Conservation (phyloP, 1,140 invertebrate genomes). For the Dolichoris vasculosae region DNA sequence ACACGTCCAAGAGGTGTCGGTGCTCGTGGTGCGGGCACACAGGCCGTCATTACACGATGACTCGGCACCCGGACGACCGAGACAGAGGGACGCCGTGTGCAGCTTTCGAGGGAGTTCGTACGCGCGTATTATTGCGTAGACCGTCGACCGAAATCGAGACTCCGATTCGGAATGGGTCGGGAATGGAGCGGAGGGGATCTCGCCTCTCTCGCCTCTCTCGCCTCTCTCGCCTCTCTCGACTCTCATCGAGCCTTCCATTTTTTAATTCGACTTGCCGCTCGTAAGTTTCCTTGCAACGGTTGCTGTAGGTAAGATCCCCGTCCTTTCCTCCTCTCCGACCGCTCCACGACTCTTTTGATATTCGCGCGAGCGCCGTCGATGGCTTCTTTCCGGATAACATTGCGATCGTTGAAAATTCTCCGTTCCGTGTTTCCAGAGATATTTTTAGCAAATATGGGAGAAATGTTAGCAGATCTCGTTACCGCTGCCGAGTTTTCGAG, state of each 20-base stretch:
- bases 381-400: too few species aligned
- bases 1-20: constrained; percentile 63
- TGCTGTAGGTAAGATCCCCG: too few species aligned
- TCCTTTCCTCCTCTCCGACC: too few species aligned
- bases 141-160: constrained; percentile 50
- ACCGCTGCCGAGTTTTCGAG: too few species aligned
- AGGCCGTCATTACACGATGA: constrained; percentile 73
- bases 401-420: too few species aligned
- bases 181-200: constrained; percentile 50
- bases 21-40: constrained; percentile 64
- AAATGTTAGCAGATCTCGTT: too few species aligned
- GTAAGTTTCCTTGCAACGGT: not conserved
- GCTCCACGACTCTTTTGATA: too few species aligned
- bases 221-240: constrained; percentile 62
- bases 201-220: constrained; percentile 61
- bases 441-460: too few species aligned
- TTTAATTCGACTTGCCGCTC: not conserved
- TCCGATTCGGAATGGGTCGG: constrained; percentile 47
- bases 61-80: constrained; percentile 61
- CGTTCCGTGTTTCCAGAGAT: too few species aligned
- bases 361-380: too few species aligned
- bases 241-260: constrained; percentile 42
- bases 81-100: constrained; percentile 28
- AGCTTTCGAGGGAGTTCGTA: not conserved
- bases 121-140: not conserved